Conservation (phyloP, 1,140 invertebrate species). For the Gryon sp. region DNA sequence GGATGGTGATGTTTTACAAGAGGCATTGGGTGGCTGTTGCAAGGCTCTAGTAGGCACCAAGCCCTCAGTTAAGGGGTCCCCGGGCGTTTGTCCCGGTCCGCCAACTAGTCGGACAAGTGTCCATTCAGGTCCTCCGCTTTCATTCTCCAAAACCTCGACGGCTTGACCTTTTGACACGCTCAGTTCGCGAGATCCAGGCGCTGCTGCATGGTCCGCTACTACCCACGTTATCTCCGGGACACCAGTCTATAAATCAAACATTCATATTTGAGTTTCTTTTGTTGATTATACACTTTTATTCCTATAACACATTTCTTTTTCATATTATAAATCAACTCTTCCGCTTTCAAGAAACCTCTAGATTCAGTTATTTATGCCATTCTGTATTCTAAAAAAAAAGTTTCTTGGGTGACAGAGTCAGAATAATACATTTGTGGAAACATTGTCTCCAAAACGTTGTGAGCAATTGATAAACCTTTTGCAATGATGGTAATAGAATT, state of each 20-base stretch:
- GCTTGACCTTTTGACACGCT: constrained; percentile 92
- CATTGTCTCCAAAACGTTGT: no score
- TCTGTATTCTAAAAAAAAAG: no score
- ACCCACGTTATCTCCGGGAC: constrained; percentile 93
- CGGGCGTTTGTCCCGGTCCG: constrained; percentile 77
- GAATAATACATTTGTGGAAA: no score
- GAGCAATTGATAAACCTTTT: no score
- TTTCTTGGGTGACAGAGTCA: no score
- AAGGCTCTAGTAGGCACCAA: constrained; percentile 90
- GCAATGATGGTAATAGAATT: no score
- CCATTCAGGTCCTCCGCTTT: constrained; percentile 76
- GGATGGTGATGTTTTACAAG: constrained; percentile 83
- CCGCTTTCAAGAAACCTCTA: no score
- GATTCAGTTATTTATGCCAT: no score
- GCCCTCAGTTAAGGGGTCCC: constrained; percentile 85
- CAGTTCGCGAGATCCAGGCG: constrained; percentile 85
- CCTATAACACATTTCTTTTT: no score
- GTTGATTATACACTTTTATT: not conserved
- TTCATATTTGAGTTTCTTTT: not conserved
- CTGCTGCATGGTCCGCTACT: constrained; percentile 88
- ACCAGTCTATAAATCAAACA: constrained; percentile 80
- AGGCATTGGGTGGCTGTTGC: constrained; percentile 85
- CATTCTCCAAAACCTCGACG: constrained; percentile 92
- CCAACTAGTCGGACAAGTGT: constrained; percentile 77
- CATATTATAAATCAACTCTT: no score